Percentiles rank a stretch among this genome's conserved stretches.
Evolutionary conservation across 2,888 invertebrate species (phyloP).

Genomic region (Tenthredo distinguenda): DNA sequence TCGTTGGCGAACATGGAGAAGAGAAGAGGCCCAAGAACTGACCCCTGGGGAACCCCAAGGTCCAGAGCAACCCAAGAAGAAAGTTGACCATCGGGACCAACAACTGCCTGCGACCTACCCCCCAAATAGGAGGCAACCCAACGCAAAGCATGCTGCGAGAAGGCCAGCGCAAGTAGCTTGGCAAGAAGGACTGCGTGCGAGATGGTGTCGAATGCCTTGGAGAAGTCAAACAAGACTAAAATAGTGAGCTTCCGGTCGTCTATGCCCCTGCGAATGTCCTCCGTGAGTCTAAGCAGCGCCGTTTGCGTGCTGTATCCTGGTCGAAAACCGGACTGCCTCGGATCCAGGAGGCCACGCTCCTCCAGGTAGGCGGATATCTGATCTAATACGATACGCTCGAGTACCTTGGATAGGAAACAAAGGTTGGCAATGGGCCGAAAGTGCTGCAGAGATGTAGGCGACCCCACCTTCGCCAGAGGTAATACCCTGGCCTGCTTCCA

Average conservation of each 20-base stretch:
- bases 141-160: background rate
- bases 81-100: background rate
- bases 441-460: background rate
- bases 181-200: background rate
- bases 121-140: background rate
- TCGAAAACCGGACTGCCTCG: conserved; percentile 1
- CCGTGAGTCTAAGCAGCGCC: background rate
- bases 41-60: background rate
- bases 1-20: background rate
- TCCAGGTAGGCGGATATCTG: background rate
- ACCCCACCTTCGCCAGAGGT: background rate
- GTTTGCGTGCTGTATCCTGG: background rate
- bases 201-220: background rate
- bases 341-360: background rate
- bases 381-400: background rate
- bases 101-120: background rate
- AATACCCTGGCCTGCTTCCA: too few relatives aligned
- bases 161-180: background rate
- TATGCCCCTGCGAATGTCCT: background rate
- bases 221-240: background rate
- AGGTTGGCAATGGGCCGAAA: too few relatives aligned
- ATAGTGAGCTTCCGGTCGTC: conserved; percentile 10
- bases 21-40: background rate
- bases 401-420: too few relatives aligned
- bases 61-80: background rate